phyloP scores from a whole-genome alignment of 2,113 vertebrate genomes.

The Eudyptes chrysolophus region DNA sequence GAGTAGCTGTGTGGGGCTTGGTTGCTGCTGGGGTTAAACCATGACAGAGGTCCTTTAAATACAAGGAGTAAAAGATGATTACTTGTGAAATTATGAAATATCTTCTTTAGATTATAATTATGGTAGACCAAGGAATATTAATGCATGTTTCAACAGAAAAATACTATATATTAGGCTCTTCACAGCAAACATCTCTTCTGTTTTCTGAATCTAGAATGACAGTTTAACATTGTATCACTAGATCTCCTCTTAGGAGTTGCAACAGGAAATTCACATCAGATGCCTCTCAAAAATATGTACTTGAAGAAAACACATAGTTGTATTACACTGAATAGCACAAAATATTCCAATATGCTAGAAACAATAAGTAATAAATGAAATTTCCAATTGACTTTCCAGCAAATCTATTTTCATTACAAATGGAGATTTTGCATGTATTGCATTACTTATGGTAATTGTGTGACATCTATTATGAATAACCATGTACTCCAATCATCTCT shows the following conservation, averaged over 20 bases:
- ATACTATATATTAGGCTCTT: neutral
- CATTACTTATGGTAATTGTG: conserved; percentile 75
- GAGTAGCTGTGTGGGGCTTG: neutral
- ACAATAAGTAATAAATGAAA: conserved; percentile 74
- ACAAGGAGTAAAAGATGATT: neutral
- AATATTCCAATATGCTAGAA: conserved; percentile 63
- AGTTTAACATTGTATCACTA: neutral
- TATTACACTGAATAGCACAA: conserved; percentile 40
- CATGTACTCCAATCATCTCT: conserved; percentile 73
- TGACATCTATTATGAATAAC: conserved; percentile 77
- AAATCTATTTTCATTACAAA: conserved; percentile 77
- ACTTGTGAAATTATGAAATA: neutral
- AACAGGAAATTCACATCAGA: conserved; percentile 8
- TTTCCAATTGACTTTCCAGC: conserved; percentile 70
- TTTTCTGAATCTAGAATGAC: neutral
- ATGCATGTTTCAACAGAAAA: neutral
- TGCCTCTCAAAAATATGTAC: neutral
- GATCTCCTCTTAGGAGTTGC: neutral
- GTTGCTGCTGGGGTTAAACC: neutral
- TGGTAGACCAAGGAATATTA: neutral
- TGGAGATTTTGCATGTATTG: conserved; percentile 68
- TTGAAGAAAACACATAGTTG: neutral
- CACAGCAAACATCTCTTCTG: neutral
- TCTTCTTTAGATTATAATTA: neutral
- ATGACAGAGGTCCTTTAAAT: neutral